Conservation (phyloP, 2,113 vertebrate genomes). For the Prochilodus magdalenae region DNA sequence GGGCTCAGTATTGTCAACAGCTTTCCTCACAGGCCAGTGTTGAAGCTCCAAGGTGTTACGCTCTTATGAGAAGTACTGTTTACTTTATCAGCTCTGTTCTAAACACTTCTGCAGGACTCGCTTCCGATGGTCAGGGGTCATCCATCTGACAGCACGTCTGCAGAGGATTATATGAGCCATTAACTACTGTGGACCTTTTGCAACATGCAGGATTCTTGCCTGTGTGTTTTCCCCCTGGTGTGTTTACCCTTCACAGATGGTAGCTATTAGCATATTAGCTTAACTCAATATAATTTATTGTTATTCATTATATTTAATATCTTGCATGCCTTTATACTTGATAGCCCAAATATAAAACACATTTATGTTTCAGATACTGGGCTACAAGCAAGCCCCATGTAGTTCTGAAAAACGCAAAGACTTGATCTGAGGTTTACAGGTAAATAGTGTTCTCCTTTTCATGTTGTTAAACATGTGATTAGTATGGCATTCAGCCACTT, state of each 20-base stretch:
- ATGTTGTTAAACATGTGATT: background rate
- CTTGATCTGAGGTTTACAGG: background rate
- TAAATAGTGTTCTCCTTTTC: background rate
- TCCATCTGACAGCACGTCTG: background rate
- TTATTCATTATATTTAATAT: too few relatives aligned
- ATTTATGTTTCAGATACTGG: too few relatives aligned
- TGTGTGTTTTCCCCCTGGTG: too few relatives aligned
- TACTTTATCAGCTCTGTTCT: conserved; percentile 16
- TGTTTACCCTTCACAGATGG: too few relatives aligned
- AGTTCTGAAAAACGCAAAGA: background rate
- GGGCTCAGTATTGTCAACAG: conserved; percentile 69
- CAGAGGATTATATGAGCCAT: background rate
- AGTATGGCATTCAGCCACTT: background rate
- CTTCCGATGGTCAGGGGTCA: conserved; percentile 34
- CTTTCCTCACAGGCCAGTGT: conserved; percentile 53
- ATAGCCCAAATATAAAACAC: too few relatives aligned
- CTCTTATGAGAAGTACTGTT: conserved; percentile 39
- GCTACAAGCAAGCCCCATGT: too few relatives aligned
- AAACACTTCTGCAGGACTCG: conserved; percentile 2
- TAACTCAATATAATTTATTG: too few relatives aligned
- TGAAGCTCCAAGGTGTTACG: conserved; percentile 42
- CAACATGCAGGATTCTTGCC: too few relatives aligned
- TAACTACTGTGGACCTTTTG: conserved; percentile 7
- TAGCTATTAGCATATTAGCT: too few relatives aligned
- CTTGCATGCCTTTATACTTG: too few relatives aligned